phyloP scores from a whole-genome alignment of 2,888 invertebrate genomes.

The Ernsta delagoae region DNA sequence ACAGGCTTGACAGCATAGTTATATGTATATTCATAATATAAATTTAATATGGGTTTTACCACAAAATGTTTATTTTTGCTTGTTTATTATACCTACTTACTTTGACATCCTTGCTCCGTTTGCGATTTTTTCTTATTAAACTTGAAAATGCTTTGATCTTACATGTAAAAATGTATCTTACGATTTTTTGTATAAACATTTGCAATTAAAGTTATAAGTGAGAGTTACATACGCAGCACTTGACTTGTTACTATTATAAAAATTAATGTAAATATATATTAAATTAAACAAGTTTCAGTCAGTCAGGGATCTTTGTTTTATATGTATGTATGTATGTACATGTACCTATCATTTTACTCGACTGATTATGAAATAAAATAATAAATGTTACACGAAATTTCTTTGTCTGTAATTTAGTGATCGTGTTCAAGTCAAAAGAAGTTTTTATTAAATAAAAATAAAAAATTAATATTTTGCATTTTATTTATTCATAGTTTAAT shows the following conservation, averaged over 20 bases:
- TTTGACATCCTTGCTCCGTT: no score
- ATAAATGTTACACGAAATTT: conserved; percentile 76
- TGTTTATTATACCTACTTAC: no score
- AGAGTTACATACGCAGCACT: background rate
- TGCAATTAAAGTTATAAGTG: no score
- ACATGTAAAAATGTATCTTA: no score
- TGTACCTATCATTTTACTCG: conserved; percentile 62
- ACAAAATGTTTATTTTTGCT: no score
- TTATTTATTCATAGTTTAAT: conserved; percentile 6
- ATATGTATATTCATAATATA: no score
- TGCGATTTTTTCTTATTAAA: no score
- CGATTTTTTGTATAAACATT: no score
- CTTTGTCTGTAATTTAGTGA: conserved; percentile 83
- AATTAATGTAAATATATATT: conserved; percentile 56
- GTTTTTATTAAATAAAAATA: conserved; percentile 81
- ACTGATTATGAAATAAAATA: conserved; percentile 72
- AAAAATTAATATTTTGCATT: conserved; percentile 42
- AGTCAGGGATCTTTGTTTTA: conserved; percentile 69
- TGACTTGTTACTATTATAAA: conserved; percentile 25
- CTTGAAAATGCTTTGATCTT: no score
- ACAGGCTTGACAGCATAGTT: no score
- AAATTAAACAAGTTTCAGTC: conserved; percentile 56
- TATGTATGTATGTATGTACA: conserved; percentile 52
- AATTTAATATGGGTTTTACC: no score
- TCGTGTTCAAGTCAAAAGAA: conserved; percentile 85